phyloP scores from a whole-genome alignment of 2,888 invertebrate genomes.

The Parnassius mnemosyne region DNA sequence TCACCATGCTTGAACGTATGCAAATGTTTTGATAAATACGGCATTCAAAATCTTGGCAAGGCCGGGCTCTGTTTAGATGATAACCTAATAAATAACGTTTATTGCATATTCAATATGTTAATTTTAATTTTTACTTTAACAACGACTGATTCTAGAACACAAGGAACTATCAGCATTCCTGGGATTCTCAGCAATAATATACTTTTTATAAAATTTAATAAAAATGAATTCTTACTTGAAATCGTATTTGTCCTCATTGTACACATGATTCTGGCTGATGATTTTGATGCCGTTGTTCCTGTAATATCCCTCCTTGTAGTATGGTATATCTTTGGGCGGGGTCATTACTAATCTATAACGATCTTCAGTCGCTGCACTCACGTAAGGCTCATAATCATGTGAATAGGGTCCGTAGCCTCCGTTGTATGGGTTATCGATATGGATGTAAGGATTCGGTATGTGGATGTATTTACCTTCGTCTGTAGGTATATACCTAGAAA shows the following conservation, averaged over 20 bases:
- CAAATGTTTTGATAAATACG: conserved; percentile 34
- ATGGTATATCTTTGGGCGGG: conserved; percentile 61
- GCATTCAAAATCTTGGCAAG: conserved; percentile 43
- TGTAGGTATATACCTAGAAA: conserved; percentile 63
- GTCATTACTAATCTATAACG: conserved; percentile 56
- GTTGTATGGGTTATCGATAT: conserved; percentile 72
- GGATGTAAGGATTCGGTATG: conserved; percentile 76
- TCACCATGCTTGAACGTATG: conserved; percentile 31
- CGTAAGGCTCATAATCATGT: conserved; percentile 72
- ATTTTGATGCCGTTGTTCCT: conserved; percentile 77
- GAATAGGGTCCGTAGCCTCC: conserved; percentile 69
- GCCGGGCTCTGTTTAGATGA: conserved; percentile 46
- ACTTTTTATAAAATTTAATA: neutral
- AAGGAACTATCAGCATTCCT: conserved; percentile 27
- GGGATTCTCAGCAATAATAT: neutral
- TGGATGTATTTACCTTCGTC: conserved; percentile 78
- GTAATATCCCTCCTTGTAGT: conserved; percentile 74
- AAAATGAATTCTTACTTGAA: conserved; percentile 64
- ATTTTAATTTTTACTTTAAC: conserved; percentile 41
- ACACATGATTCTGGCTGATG: conserved; percentile 70
- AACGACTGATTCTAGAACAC: conserved; percentile 24
- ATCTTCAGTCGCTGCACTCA: conserved; percentile 68
- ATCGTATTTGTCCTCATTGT: conserved; percentile 75
- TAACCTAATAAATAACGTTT: conserved; percentile 48
- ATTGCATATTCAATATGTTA: conserved; percentile 42